Conservation (phyloP, 2,113 vertebrate species). For the Scolopax mira region DNA sequence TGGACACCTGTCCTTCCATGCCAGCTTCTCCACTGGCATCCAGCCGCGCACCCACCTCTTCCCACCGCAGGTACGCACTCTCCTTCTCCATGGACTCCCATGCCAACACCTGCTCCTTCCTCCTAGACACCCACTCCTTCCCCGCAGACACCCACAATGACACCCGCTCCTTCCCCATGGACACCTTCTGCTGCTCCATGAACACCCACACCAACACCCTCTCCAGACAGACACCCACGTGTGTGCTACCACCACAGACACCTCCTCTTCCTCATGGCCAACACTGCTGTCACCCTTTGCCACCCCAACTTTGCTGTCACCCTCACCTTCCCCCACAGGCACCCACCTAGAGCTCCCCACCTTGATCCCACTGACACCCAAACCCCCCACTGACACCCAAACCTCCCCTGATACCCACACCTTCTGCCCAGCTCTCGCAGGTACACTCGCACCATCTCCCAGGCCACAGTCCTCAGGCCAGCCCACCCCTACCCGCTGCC, state of each 20-base stretch:
- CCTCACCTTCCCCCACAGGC: neutral
- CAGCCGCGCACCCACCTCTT: too few species aligned
- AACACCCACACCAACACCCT: neutral
- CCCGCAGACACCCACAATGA: neutral
- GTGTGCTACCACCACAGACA: neutral
- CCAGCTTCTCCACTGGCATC: neutral
- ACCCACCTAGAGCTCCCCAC: neutral
- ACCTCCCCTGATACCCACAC: neutral
- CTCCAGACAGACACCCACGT: neutral
- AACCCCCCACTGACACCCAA: too few species aligned
- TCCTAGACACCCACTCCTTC: neutral
- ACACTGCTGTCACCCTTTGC: too few species aligned
- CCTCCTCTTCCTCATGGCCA: neutral
- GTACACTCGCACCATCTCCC: rapidly evolving
- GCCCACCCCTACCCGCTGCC: neutral
- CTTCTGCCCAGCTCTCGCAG: neutral
- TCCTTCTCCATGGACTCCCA: neutral
- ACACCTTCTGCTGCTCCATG: neutral
- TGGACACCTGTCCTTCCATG: neutral
- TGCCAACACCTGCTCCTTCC: neutral
- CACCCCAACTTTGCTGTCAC: neutral
- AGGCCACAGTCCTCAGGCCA: neutral
- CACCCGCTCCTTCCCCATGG: neutral
- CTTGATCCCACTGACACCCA: neutral
- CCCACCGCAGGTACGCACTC: too few species aligned